These are phyloP conservation scores for Ochropleura leucogaster DNA, from an alignment of 2,888 invertebrate species.

Conservation along the genomic window DNA sequence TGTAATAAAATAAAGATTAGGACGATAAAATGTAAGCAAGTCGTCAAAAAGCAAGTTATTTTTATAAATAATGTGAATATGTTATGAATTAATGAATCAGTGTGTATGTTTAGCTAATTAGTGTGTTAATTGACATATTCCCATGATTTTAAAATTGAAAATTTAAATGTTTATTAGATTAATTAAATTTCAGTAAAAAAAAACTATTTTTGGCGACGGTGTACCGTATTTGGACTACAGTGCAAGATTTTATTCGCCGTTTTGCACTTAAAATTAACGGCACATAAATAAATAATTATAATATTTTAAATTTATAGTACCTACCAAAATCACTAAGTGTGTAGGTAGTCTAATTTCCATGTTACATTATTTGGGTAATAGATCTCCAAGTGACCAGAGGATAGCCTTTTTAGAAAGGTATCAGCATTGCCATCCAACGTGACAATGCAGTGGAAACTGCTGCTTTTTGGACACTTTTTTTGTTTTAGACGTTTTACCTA, in stretches of 20 bases:
- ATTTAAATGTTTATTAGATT: constrained; percentile 29
- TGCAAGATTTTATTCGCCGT: constrained; percentile 18
- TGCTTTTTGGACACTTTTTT: too few species aligned
- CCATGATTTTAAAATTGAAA: constrained; percentile 32
- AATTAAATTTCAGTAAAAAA: constrained; percentile 18
- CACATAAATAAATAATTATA: neutral
- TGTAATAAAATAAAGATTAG: constrained; percentile 61
- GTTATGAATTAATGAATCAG: constrained; percentile 29
- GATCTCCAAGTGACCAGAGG: too few species aligned
- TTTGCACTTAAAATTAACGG: constrained; percentile 20
- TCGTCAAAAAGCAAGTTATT: constrained; percentile 55
- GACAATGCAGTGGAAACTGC: too few species aligned
- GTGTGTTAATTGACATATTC: constrained; percentile 45
- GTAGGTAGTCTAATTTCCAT: neutral
- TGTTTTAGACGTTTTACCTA: too few species aligned
- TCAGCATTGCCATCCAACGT: too few species aligned
- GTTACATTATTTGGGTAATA: neutral
- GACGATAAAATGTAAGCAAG: constrained; percentile 49
- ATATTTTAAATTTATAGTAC: neutral
- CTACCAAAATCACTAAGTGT: neutral
- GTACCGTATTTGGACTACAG: constrained; percentile 31
- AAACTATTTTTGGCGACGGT: constrained; percentile 29
- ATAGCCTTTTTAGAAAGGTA: too few species aligned
- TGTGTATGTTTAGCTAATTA: constrained; percentile 59
- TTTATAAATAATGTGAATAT: constrained; percentile 49